phyloP scores from a whole-genome alignment of 1,140 invertebrate species.

The Drosophila subpulchrella region DNA sequence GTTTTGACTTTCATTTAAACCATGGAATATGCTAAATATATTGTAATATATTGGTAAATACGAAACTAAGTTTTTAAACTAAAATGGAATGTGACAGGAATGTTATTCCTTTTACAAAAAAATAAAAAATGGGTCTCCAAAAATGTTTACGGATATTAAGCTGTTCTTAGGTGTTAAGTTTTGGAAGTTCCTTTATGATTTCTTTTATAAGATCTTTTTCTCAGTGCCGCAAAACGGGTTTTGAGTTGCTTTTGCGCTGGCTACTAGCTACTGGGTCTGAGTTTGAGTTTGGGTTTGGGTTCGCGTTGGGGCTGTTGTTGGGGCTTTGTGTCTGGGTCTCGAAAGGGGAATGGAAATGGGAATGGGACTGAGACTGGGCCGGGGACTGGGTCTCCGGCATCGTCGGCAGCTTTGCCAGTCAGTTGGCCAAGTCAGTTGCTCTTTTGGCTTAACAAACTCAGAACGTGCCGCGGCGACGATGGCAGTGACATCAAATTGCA shows the following conservation, averaged over 20 bases:
- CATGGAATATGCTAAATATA: no score
- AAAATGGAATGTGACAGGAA: no score
- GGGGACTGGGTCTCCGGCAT: constrained; percentile 44
- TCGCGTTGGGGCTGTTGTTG: constrained; percentile 7
- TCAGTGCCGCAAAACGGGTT: constrained; percentile 71
- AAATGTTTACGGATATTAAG: no score
- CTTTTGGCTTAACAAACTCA: constrained; percentile 79
- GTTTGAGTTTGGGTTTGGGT: constrained; percentile 11
- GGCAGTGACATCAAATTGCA: constrained; percentile 69
- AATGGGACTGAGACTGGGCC: constrained; percentile 16
- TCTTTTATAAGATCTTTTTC: constrained; percentile 4
- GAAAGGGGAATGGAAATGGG: neutral
- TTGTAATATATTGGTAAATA: no score
- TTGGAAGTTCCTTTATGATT: neutral
- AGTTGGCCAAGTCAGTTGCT: constrained; percentile 80
- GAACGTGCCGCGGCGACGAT: constrained; percentile 71
- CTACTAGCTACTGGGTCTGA: constrained; percentile 27
- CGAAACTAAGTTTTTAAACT: no score
- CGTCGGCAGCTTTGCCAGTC: constrained; percentile 60
- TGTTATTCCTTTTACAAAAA: no score
- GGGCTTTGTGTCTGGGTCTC: constrained; percentile 24
- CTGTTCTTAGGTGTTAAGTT: no score
- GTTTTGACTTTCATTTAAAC: no score
- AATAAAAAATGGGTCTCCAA: no score
- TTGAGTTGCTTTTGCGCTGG: constrained; percentile 71